Evolutionary conservation across 2,113 vertebrate species (phyloP), one percentile per base, ranked within the genome.

Genomic region (Halichoerus grypus): DNA sequence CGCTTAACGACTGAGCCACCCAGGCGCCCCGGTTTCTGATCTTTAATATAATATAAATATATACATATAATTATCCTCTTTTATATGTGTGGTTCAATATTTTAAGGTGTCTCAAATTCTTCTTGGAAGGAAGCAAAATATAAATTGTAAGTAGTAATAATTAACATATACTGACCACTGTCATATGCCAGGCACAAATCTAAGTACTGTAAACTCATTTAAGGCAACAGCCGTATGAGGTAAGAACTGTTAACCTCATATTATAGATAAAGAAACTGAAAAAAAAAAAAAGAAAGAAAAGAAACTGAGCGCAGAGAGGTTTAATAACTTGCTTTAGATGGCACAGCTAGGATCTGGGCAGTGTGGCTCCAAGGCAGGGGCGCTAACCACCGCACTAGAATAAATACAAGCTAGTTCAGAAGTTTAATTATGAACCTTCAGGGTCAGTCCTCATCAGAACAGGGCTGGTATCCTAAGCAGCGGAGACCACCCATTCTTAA

Each of bases 51-150:
- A 67, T n/a, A 51, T 22, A 76, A 87, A 71, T 36, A 51, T 12
- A 39, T 3, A 42, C 11, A 55, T 49, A 19, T 57, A 91, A 65
- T 67, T 94, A 33, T 91, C 18, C 28, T 72, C 16, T 49, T 79
- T 51, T 79, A 15, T 39, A 76, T 67, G n/a, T 67, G 39, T 91
- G 49, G 11, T 42, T 95, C 59, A 77, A 69, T 85, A 65, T 81
- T 39, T 93, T 42, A 89, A 86, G 22, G 21, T 92, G 22, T 33
- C 67, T 84, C 49, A 84, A 76, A 76, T 83, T 88, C 39, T 71
- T 87, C 57, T 84, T 61, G 67, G 59, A 95, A 95, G 22, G 87
- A 95, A 91, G 13, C 84, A 94, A 76, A 94, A 42, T 55, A 46
- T 69, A 96, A 85, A 71, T 57, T 33, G 24, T 53, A 81, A 63